These are phyloP conservation scores for Anthrax anthrax DNA, from an alignment of 2,888 invertebrate genomes.

Conservation along the genomic window DNA sequence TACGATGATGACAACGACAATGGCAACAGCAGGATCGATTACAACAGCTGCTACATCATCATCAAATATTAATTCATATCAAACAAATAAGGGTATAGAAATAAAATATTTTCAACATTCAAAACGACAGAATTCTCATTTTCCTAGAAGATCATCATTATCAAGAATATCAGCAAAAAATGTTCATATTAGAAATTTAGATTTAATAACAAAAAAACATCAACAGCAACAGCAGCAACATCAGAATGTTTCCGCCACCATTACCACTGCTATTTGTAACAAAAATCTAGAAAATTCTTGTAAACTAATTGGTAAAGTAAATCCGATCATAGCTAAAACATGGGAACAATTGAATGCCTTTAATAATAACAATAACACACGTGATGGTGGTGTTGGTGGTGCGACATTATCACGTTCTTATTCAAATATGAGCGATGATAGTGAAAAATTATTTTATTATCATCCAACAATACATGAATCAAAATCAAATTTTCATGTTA, in stretches of 20 bases:
- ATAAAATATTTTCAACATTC: slow-evolving; percentile 1
- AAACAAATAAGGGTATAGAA: slow-evolving; percentile 5
- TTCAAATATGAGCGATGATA: slow-evolving; percentile 11
- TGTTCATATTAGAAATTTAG: background rate
- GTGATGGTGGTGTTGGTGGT: background rate
- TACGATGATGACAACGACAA: background rate
- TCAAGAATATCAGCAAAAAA: background rate
- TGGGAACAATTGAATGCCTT: slow-evolving; percentile 14
- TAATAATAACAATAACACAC: background rate
- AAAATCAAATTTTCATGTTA: slow-evolving; percentile 12
- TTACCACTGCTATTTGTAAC: background rate
- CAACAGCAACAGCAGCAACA: background rate
- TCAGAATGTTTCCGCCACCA: background rate
- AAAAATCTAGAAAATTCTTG: background rate
- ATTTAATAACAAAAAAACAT: background rate
- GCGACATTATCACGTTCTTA: slow-evolving; percentile 1
- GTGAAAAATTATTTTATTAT: slow-evolving; percentile 10
- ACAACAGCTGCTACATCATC: background rate
- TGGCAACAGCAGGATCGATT: background rate
- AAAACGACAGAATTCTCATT: background rate
- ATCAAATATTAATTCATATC: background rate
- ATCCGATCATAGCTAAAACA: slow-evolving; percentile 13
- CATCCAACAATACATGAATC: slow-evolving; percentile 8
- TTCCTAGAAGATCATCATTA: background rate
- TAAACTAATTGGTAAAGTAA: slow-evolving; percentile 14